These are phyloP conservation scores for Gallirallus australis DNA, from an alignment of 2,797 vertebrate species.

Conservation along the genomic window DNA sequence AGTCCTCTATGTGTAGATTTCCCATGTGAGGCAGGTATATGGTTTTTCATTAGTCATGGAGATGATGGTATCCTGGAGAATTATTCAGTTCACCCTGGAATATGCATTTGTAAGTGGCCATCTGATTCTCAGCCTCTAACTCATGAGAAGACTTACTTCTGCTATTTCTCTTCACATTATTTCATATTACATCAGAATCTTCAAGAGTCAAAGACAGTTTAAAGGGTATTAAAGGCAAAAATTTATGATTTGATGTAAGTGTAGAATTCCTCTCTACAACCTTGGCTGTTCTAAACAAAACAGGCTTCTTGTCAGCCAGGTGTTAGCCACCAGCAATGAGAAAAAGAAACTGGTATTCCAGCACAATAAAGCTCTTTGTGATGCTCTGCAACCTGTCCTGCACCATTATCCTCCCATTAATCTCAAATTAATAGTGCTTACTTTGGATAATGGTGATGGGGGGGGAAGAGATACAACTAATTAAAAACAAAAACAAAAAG, in stretches of 20 bases:
- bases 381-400: not conserved
- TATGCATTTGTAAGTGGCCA: not conserved
- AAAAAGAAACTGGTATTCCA: not conserved
- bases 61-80: not conserved
- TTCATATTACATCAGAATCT: not conserved
- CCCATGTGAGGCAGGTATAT: not conserved
- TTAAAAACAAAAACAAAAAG: not conserved
- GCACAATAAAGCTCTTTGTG: not conserved
- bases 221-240: not conserved
- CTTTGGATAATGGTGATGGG: not conserved
- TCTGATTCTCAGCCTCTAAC: not conserved
- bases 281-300: rapidly evolving
- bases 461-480: not conserved
- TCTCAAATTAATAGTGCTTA: not conserved
- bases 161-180: not conserved
- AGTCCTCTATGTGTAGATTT: not conserved
- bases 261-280: not conserved
- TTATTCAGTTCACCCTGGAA: not conserved
- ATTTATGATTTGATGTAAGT: not conserved
- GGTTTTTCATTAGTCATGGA: not conserved
- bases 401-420: not conserved
- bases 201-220: not conserved
- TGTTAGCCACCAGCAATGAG: not conserved
- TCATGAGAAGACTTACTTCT: not conserved
- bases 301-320: not conserved